Percentiles rank a stretch among this genome's conserved stretches.
Conservation (phyloP, 2,888 invertebrate species). For the Entomobrya proxima region DNA sequence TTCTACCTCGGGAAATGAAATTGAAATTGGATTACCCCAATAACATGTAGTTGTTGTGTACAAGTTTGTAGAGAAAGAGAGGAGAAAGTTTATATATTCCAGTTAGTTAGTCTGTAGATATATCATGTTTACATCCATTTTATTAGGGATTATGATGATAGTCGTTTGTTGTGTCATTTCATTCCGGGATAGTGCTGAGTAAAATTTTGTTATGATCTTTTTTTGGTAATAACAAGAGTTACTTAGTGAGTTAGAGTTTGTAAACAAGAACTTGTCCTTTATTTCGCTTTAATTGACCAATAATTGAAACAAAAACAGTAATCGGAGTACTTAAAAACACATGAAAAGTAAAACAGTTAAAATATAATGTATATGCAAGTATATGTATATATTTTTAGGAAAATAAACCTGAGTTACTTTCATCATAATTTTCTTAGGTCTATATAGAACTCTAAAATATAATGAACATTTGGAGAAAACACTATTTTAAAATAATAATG, state of each 20-base stretch:
- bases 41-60: neutral
- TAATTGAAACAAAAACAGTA: slow-evolving; percentile 27
- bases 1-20: neutral
- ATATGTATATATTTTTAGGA: slow-evolving; percentile 9
- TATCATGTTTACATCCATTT: neutral
- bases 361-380: neutral
- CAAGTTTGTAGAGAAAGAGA: neutral
- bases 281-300: slow-evolving; percentile 48
- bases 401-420: slow-evolving; percentile 43
- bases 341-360: neutral
- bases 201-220: slow-evolving; percentile 16
- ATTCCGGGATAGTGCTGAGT: slow-evolving; percentile 20
- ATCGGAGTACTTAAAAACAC: slow-evolving; percentile 35
- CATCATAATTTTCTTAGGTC: no score
- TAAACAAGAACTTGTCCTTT: neutral
- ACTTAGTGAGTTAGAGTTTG: neutral
- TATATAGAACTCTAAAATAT: no score
- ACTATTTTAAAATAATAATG: slow-evolving; percentile 42
- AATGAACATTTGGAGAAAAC: slow-evolving; percentile 1
- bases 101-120: neutral
- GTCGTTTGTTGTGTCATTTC: slow-evolving; percentile 4
- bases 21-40: slow-evolving; percentile 22
- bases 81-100: neutral
- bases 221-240: neutral
- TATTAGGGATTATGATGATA: no score